Percentiles rank a stretch among this genome's conserved stretches.
phyloP scores from a whole-genome alignment of 2,797 vertebrate genomes.

The Macropus fuliginosus region DNA sequence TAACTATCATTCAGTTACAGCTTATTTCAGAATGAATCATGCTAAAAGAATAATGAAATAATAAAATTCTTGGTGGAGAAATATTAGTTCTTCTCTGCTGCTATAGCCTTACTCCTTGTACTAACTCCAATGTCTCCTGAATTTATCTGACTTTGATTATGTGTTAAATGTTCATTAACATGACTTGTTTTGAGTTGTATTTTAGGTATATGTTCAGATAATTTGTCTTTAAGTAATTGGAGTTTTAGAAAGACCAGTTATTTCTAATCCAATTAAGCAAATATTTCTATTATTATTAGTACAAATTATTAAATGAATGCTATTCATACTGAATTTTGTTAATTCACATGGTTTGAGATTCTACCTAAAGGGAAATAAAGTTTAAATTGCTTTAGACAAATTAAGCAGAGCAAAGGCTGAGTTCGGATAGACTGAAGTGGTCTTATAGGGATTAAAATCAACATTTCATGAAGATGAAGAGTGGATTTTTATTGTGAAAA shows the following conservation, averaged over 20 bases:
- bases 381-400: not conserved
- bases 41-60: not conserved
- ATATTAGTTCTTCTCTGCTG: not conserved
- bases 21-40: slow-evolving; percentile 18
- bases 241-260: not conserved
- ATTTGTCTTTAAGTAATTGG: not conserved
- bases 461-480: not conserved
- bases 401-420: not conserved
- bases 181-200: not conserved
- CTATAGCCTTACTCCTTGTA: slow-evolving; percentile 3
- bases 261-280: not conserved
- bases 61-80: slow-evolving; percentile 26
- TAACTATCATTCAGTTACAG: slow-evolving; percentile 4
- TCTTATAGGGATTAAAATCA: not conserved
- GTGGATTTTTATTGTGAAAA: not conserved
- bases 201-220: too few relatives aligned
- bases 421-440: not conserved
- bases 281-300: not conserved
- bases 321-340: not conserved
- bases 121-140: not conserved
- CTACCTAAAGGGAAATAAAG: not conserved
- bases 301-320: not conserved
- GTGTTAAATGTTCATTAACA: not conserved
- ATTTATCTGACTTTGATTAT: slow-evolving; percentile 10
- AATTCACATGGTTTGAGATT: not conserved